These are phyloP conservation scores for mouse (Mus musculus) DNA, from an alignment of 2,113 vertebrate genomes.

Conservation along the genomic window GRCm39 chr8:127535001-127535500, in stretches of 20 bases:
- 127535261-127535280: not conserved
- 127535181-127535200: too few species aligned
- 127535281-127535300: not conserved
- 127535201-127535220: too few species aligned
- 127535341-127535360: not conserved
- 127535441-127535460: not conserved
- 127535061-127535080: not conserved
- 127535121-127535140: not conserved
- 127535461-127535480: not conserved
- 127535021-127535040: conserved; percentile 2
- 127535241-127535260: not conserved
- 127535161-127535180: too few species aligned
- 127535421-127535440: not conserved
- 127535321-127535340: not conserved
- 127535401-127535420: not conserved
- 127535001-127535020: not conserved
- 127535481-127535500: not conserved
- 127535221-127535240: not conserved
- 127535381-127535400: not conserved
- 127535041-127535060: not conserved
- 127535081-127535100: not conserved
- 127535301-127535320: not conserved
- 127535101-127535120: not conserved
- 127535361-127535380: not conserved
- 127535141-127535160: too few species aligned